These are phyloP conservation scores for Zoanthus gigantus DNA, from an alignment of 92 coral and sea anemone species.

Conservation along the genomic window DNA sequence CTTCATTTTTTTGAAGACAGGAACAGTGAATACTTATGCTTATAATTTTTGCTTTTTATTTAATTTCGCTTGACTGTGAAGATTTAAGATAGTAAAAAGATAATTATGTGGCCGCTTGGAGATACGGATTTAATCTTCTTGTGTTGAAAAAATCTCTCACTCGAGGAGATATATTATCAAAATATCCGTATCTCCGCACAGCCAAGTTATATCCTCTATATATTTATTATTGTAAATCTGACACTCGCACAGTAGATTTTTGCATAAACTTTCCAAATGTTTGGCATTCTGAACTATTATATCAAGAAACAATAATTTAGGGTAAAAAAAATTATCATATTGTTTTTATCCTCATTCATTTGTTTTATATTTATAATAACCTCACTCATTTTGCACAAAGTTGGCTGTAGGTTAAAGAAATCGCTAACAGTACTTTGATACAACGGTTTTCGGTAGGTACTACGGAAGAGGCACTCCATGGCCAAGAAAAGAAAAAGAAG, in stretches of 20 bases:
- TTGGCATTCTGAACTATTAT: background rate
- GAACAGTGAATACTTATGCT: too few relatives aligned
- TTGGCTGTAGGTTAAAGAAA: conserved; percentile 2
- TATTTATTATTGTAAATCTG: background rate
- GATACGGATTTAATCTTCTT: too few relatives aligned
- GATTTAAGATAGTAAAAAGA: too few relatives aligned
- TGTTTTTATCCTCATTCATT: background rate
- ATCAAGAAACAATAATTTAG: background rate
- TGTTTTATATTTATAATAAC: background rate
- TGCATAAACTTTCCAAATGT: background rate
- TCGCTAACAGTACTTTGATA: conserved; percentile 13
- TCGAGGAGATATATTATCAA: too few relatives aligned
- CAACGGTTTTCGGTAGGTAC: conserved; percentile 7
- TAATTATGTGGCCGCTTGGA: too few relatives aligned
- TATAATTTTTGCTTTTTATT: too few relatives aligned
- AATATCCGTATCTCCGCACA: too few relatives aligned
- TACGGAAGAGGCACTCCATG: conserved; percentile 12
- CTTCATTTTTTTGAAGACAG: too few relatives aligned
- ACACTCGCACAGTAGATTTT: background rate
- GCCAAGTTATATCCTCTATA: too few relatives aligned
- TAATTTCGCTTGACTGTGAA: too few relatives aligned
- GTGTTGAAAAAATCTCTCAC: too few relatives aligned
- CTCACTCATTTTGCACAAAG: conserved; percentile 17
- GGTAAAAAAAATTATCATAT: background rate
- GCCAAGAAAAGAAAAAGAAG: background rate